Evolutionary conservation across 2,113 vertebrate species (phyloP).

Genomic region (Percopsis transmontana): DNA sequence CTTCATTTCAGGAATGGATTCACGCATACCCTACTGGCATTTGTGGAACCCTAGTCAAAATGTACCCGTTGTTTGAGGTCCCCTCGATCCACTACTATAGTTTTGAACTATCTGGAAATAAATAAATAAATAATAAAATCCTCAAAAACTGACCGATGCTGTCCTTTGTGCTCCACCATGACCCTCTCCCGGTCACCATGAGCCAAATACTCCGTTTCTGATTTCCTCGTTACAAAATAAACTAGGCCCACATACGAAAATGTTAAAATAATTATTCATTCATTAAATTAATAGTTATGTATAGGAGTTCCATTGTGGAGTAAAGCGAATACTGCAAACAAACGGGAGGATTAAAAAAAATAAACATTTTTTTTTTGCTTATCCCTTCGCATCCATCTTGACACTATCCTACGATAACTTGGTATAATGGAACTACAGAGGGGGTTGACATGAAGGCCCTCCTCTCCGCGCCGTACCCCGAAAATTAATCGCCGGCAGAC

Average conservation of each 20-base stretch:
- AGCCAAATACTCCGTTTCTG: not conserved
- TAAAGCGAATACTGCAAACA: too few species aligned
- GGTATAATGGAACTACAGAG: not conserved
- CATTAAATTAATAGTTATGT: too few species aligned
- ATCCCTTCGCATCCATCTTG: constrained; percentile 44
- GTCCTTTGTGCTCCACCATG: constrained; percentile 38
- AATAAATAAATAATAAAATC: too few species aligned
- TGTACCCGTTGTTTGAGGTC: constrained; percentile 47
- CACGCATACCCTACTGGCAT: too few species aligned
- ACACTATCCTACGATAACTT: not conserved
- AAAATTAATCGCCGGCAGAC: not conserved
- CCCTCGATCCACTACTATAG: constrained; percentile 26
- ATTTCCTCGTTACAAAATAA: not conserved
- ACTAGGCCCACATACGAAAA: too few species aligned
- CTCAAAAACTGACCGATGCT: constrained; percentile 22
- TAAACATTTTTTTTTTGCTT: constrained; percentile 15
- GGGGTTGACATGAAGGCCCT: constrained; percentile 2
- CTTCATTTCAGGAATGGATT: too few species aligned
- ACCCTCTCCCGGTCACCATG: constrained; percentile 4
- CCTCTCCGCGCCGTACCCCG: not conserved
- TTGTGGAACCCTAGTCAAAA: too few species aligned
- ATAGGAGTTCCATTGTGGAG: too few species aligned
- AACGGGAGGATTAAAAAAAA: too few species aligned
- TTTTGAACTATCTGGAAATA: constrained; percentile 28
- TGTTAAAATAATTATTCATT: too few species aligned